A percentile compares a stretch with the other conserved stretches of the same genome.
phyloP scores from a whole-genome alignment of 2,113 vertebrate species.

The Lagopus leucura region DNA sequence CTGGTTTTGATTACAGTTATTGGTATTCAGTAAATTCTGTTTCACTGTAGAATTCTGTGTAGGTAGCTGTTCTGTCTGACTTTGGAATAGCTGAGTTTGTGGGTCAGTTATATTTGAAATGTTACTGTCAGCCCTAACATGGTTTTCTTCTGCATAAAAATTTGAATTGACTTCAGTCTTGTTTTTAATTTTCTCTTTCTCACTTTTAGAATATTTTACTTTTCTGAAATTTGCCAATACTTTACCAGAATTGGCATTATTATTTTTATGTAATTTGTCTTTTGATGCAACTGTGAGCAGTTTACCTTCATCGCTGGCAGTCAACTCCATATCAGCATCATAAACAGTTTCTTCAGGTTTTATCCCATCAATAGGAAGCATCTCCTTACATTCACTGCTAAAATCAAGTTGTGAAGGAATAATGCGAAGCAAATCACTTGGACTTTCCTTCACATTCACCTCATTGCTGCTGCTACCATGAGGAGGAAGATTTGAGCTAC shows the following conservation, averaged over 20 bases:
- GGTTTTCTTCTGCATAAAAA: conserved; percentile 4
- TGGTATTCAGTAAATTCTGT: background rate
- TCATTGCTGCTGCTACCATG: background rate
- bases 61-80: background rate
- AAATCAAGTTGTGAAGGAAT: conserved; percentile 11
- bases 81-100: background rate
- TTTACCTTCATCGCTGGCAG: conserved; percentile 70
- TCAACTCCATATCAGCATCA: conserved; percentile 80
- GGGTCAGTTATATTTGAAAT: background rate
- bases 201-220: conserved; percentile 69
- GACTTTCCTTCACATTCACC: background rate
- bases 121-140: background rate
- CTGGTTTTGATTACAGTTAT: background rate
- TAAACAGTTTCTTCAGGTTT: conserved; percentile 75
- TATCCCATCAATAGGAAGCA: conserved; percentile 4
- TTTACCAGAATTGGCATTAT: conserved; percentile 20
- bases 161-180: conserved; percentile 16
- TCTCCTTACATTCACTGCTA: background rate
- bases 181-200: conserved; percentile 59
- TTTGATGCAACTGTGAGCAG: conserved; percentile 69
- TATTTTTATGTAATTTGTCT: conserved; percentile 31
- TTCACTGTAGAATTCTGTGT: background rate
- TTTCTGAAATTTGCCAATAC: conserved; percentile 68
- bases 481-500: background rate
- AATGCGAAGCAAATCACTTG: background rate